Evolutionary conservation across 2,797 vertebrate species (phyloP).

Genomic region (Percopsis omiscomaycus): DNA sequence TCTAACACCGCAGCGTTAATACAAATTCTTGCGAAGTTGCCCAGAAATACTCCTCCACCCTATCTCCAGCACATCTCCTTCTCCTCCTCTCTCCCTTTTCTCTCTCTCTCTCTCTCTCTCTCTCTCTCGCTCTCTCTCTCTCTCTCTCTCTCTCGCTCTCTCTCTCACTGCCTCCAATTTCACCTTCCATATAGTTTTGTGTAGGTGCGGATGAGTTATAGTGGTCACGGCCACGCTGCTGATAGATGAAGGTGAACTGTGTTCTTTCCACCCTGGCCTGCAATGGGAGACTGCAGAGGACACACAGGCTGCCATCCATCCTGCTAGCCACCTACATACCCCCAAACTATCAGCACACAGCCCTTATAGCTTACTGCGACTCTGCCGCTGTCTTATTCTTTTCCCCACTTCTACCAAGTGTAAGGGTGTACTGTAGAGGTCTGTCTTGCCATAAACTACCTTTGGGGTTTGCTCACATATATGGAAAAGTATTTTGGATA

Average conservation of each 20-base stretch:
- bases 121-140: conserved; percentile 25
- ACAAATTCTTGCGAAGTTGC: conserved; percentile 8
- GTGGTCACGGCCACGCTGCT: conserved; percentile 66
- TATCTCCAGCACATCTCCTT: background rate
- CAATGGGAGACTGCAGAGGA: conserved; percentile 72
- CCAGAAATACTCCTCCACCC: background rate
- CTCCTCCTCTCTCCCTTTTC: background rate
- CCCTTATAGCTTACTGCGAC: conserved; percentile 9
- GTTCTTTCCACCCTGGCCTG: conserved; percentile 49
- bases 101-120: conserved; percentile 6
- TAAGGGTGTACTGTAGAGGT: background rate
- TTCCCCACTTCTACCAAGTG: conserved; percentile 13
- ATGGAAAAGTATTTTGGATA: background rate
- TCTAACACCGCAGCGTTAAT: conserved; percentile 2
- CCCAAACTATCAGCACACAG: conserved; percentile 41
- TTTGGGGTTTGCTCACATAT: background rate
- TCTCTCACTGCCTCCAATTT: conserved; percentile 32
- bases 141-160: conserved; percentile 20
- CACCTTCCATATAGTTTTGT: conserved; percentile 61
- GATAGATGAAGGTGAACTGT: conserved; percentile 78
- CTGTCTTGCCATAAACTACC: background rate
- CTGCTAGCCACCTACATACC: conserved; percentile 60
- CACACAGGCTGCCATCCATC: conserved; percentile 72
- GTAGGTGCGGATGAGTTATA: conserved; percentile 74
- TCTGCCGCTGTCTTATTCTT: conserved; percentile 3